These are phyloP conservation scores for Porites cylindrica DNA, from an alignment of 92 coral and sea anemone species.

Conservation along the genomic window DNA sequence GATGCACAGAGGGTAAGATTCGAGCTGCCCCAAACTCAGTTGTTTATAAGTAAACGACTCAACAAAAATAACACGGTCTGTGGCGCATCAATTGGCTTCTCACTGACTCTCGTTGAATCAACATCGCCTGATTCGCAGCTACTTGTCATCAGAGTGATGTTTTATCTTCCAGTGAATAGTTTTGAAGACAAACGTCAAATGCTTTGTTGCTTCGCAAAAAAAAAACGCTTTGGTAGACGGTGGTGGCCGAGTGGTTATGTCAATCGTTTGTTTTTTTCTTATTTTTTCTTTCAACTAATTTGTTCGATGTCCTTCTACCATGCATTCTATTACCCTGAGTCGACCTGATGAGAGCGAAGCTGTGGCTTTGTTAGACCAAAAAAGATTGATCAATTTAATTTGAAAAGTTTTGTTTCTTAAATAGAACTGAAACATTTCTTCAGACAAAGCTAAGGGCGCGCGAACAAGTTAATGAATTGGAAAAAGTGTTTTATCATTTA, in stretches of 20 bases:
- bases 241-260: background rate
- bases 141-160: conserved; percentile 20
- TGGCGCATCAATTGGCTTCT: conserved; percentile 8
- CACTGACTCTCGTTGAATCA: conserved; percentile 10
- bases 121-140: conserved; percentile 20
- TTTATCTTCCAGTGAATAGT: conserved; percentile 39
- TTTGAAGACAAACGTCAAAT: conserved; percentile 11
- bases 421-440: too few relatives aligned
- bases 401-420: too few relatives aligned
- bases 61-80: conserved; percentile 18
- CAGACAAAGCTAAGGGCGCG: too few relatives aligned
- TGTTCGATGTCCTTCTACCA: too few relatives aligned
- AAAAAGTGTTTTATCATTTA: too few relatives aligned
- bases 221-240: background rate
- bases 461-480: too few relatives aligned
- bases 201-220: background rate
- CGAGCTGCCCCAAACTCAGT: background rate
- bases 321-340: too few relatives aligned
- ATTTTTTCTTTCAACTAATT: too few relatives aligned
- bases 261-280: too few relatives aligned
- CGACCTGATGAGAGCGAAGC: too few relatives aligned
- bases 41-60: background rate
- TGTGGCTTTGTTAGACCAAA: too few relatives aligned
- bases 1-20: background rate
- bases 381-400: too few relatives aligned